A percentile compares a stretch with the other conserved stretches of the same genome.
These are phyloP conservation scores for Epicauta chinensis DNA, from an alignment of 1,140 invertebrate genomes.

Conservation along the genomic window DNA sequence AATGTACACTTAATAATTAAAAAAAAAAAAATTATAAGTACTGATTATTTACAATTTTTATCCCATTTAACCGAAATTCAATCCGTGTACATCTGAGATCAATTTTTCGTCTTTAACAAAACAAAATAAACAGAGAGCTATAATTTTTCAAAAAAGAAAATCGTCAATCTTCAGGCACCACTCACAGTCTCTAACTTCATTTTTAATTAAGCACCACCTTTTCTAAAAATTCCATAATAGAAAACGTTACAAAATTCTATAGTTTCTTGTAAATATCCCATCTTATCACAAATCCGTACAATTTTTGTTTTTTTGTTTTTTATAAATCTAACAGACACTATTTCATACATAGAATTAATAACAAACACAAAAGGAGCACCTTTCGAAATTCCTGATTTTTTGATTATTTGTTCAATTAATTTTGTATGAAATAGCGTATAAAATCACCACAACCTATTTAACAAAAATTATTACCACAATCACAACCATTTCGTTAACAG, in stretches of 20 bases:
- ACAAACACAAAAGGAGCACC: no score
- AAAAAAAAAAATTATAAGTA: not conserved
- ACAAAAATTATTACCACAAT: no score
- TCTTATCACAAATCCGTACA: slow-evolving; percentile 27
- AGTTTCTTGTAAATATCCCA: slow-evolving; percentile 27
- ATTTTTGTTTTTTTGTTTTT: slow-evolving; percentile 10
- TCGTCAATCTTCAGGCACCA: slow-evolving; percentile 34
- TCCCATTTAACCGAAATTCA: slow-evolving; percentile 6
- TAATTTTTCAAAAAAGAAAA: slow-evolving; percentile 16
- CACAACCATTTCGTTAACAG: no score
- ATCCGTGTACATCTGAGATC: slow-evolving; percentile 34
- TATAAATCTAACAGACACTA: slow-evolving; percentile 25
- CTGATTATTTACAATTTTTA: slow-evolving; percentile 24
- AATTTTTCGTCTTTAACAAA: slow-evolving; percentile 13
- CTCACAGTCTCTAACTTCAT: slow-evolving; percentile 34
- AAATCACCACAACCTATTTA: no score
- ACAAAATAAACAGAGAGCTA: slow-evolving; percentile 25
- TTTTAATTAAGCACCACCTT: slow-evolving; percentile 24
- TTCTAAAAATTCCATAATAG: no score
- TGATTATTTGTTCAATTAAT: no score
- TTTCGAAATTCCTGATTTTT: no score
- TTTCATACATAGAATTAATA: slow-evolving; percentile 20
- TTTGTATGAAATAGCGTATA: no score
- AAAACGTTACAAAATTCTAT: not conserved
- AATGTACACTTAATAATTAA: slow-evolving; percentile 32